Evolutionary conservation across 2,888 invertebrate species (phyloP), one percentile per base, ranked within the genome.

Genomic region (Alloplasta piceator): DNA sequence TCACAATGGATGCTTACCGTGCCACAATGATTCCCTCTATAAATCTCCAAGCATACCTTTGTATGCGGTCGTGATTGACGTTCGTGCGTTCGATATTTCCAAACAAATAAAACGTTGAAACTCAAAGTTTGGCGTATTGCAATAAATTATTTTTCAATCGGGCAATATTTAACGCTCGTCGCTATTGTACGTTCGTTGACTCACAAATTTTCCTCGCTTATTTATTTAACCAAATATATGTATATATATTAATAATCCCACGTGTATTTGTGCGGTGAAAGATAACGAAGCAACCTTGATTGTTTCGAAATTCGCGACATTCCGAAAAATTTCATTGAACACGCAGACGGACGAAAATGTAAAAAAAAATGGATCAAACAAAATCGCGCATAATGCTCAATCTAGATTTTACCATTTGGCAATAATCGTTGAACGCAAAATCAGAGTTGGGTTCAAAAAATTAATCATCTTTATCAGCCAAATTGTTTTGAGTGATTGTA

Each of bases 371-470:
- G 16, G 26, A 60, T n/a, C 16, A 60, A 76, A 80, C 26, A 4
- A 76, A 55, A 68, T 60, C 64, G 50, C 46, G 68, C 82, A 79
- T 63, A 63, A 80, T 78, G 82, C 82, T 83, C 82, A 80, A 83
- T 75, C 48, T 74, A 77, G 66, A 64, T 41, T 71, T 63, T 52
- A 63, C 63, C 73, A 52, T 78, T 64, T 63, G 72, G 50, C 50
- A 60, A 74, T 78, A 78, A 60, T 70, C 55, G 52, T 67, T 39
- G 60, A 48, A 60, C 43, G 39, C 56, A 55, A 64, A 52, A n/a
- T 14, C 16, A 12, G 16, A 52, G 16, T 58, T 50, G 26, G 26
- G 26, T 3, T 3, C 1, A 26, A 26, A 26, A 26, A 26, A 26
- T 26, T 26, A 26, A 26, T 26, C 26, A 26, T 26, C 26, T 26